Conservation (phyloP, 1,140 invertebrate genomes). For the Drosophila nigromelanica region DNA sequence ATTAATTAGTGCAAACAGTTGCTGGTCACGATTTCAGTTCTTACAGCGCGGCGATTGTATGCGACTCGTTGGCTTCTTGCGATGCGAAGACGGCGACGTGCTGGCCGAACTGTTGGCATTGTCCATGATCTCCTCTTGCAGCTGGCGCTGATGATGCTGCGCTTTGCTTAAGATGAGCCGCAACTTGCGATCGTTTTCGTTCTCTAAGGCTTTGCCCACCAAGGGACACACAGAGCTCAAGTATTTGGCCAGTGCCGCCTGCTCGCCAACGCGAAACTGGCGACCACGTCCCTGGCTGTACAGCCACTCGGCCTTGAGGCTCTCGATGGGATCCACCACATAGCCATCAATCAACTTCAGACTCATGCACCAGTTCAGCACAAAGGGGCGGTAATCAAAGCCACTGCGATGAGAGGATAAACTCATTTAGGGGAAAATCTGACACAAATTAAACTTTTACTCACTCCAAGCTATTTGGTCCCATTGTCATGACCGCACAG, state of each 20-base stretch:
- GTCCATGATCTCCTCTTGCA: conserved; percentile 87
- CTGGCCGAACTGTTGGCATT: conserved; percentile 75
- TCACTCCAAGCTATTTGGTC: conserved; percentile 70
- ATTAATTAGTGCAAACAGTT: background rate
- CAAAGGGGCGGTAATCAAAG: conserved; percentile 96
- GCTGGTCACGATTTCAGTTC: background rate
- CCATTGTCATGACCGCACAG: conserved; percentile 85
- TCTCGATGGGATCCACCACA: conserved; percentile 93
- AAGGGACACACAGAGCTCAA: conserved; percentile 91
- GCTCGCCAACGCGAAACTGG: conserved; percentile 93
- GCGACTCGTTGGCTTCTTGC: conserved; percentile 78
- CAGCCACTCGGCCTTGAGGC: conserved; percentile 97
- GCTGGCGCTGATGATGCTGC: conserved; percentile 93
- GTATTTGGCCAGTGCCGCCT: conserved; percentile 92
- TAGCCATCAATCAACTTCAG: conserved; percentile 95
- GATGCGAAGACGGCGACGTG: conserved; percentile 79
- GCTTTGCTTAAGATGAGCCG: conserved; percentile 94
- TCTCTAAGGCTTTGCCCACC: conserved; percentile 90
- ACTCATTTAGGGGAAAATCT: background rate
- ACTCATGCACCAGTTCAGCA: conserved; percentile 96
- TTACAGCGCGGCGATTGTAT: conserved; percentile 83
- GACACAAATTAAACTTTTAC: conserved; percentile 36
- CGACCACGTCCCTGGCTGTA: conserved; percentile 96
- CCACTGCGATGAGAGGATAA: conserved; percentile 85
- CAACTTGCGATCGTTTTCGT: conserved; percentile 93